Percentiles rank a stretch among this genome's conserved stretches.
phyloP scores from a whole-genome alignment of 2,888 invertebrate species.

The Calliphora vomitoria region DNA sequence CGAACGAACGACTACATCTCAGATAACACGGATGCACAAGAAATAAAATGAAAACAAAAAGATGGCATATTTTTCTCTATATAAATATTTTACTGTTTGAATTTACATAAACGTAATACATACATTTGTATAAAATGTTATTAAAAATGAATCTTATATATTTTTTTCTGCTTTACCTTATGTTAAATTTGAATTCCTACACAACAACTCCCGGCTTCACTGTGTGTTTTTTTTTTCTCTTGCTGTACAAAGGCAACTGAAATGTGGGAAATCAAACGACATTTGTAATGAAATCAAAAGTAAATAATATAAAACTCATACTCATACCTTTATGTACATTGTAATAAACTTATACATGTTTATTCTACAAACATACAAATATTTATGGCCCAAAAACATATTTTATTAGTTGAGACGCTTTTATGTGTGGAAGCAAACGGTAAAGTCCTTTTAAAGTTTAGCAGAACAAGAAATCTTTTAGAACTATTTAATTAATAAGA shows the following conservation, averaged over 20 bases:
- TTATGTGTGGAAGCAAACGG: neutral
- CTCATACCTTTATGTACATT: neutral
- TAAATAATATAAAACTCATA: conserved; percentile 15
- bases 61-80: neutral
- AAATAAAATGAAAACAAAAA: conserved; percentile 10
- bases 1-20: neutral
- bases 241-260: neutral
- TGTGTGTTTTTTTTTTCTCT: neutral
- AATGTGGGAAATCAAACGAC: conserved; percentile 6
- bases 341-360: neutral
- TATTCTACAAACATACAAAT: neutral
- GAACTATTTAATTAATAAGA: no score
- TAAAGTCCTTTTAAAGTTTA: no score
- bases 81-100: conserved; percentile 29
- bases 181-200: neutral
- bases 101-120: conserved; percentile 41
- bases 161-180: neutral
- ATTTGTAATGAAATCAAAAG: conserved; percentile 47
- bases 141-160: conserved; percentile 37
- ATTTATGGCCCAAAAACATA: conserved; percentile 5
- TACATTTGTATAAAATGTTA: conserved; percentile 28
- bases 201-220: neutral
- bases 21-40: conserved; percentile 32
- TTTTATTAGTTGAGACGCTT: conserved; percentile 21
- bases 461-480: no score